phyloP scores from a whole-genome alignment of 2,888 invertebrate species.

The Andricus quercusramuli region DNA sequence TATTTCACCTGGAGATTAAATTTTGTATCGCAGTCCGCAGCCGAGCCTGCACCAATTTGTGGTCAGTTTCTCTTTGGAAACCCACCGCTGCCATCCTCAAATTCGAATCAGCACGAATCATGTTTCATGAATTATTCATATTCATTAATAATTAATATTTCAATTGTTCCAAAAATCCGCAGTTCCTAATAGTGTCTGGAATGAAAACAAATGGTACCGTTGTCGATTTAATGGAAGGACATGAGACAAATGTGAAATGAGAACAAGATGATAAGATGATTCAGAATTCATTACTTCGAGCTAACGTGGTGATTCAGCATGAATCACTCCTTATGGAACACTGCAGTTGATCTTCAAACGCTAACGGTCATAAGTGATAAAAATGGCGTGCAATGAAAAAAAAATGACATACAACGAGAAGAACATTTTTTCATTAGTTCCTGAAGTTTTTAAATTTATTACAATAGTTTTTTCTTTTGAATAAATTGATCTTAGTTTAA shows the following conservation, averaged over 20 bases:
- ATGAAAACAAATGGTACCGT: constrained; percentile 14
- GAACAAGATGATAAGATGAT: constrained; percentile 45
- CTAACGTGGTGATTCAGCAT: constrained; percentile 46
- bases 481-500: not conserved
- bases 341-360: constrained; percentile 20
- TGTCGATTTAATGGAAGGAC: constrained; percentile 16
- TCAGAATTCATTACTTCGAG: constrained; percentile 39
- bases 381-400: not conserved
- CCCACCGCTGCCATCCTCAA: not conserved
- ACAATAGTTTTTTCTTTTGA: not conserved
- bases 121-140: too few relatives aligned
- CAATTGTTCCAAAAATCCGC: too few relatives aligned
- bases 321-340: constrained; percentile 38
- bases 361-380: not conserved
- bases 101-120: not conserved
- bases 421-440: not conserved
- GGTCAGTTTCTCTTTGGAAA: too few relatives aligned
- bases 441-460: too few relatives aligned
- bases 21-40: too few relatives aligned
- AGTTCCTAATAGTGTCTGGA: not conserved
- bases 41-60: too few relatives aligned
- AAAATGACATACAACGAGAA: not conserved
- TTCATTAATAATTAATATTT: too few relatives aligned
- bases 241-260: constrained; percentile 34
- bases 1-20: too few relatives aligned